A percentile compares a stretch with the other conserved stretches of the same genome.
phyloP scores from a whole-genome alignment of 2,797 vertebrate genomes.

The Hypotaenidia philippensis region DNA sequence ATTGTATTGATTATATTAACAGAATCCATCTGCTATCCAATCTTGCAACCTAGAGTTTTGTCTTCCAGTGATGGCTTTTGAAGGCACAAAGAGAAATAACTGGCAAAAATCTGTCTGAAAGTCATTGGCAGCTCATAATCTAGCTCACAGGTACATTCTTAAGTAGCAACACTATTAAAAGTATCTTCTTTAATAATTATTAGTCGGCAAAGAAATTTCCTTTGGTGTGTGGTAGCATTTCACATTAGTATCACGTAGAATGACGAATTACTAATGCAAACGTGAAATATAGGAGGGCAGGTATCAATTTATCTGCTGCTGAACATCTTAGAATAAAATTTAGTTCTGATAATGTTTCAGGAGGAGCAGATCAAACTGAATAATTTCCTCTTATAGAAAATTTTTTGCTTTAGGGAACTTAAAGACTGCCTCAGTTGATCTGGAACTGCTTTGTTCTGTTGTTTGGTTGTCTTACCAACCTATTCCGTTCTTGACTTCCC shows the following conservation, averaged over 20 bases:
- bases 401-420: background rate
- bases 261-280: background rate
- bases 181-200: background rate
- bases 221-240: background rate
- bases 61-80: background rate
- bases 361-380: background rate
- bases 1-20: background rate
- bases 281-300: background rate
- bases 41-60: background rate
- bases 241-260: background rate
- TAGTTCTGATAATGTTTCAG: background rate
- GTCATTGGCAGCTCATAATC: background rate
- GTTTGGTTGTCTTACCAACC: background rate
- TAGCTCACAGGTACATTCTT: background rate
- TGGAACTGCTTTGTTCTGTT: background rate
- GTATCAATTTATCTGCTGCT: background rate
- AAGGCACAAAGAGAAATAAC: background rate
- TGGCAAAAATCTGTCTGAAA: background rate
- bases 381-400: background rate
- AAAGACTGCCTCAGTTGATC: background rate
- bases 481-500: background rate
- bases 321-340: background rate
- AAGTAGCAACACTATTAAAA: background rate
- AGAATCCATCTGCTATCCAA: background rate
- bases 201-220: background rate